Evolutionary conservation across 23 tunicate species (phyloP).

Genomic region (Diplosoma virens): DNA sequence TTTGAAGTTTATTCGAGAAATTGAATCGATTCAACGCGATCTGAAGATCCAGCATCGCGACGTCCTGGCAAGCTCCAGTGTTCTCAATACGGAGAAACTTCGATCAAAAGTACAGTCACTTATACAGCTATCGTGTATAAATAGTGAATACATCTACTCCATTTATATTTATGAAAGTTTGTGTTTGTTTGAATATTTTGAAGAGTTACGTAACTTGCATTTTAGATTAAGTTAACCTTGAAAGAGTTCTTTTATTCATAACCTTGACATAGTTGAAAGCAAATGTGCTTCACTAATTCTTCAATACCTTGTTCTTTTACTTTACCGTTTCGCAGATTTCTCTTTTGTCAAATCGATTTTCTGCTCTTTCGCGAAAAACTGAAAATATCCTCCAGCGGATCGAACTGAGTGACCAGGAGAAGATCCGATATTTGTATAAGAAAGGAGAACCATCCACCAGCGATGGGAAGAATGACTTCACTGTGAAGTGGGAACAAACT

Average conservation of each 20-base stretch:
- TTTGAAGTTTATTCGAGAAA: conserved; percentile 46
- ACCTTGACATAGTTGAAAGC: no score
- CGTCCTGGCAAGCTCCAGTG: conserved; percentile 35
- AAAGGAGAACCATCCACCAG: background rate
- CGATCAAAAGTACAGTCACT: conserved; percentile 30
- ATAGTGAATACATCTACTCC: no score
- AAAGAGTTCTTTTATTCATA: no score
- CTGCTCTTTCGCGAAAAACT: conserved; percentile 65
- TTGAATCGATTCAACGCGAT: conserved; percentile 45
- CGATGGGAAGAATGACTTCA: conserved; percentile 1
- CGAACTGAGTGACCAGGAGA: conserved; percentile 51
- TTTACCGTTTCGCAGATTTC: background rate
- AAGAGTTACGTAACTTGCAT: no score
- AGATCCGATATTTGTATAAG: conserved; percentile 17
- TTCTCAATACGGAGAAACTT: conserved; percentile 17
- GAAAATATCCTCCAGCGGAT: conserved; percentile 56
- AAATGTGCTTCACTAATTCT: no score
- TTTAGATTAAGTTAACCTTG: no score
- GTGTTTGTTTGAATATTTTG: no score
- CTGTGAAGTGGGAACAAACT: conserved; percentile 31
- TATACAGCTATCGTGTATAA: no score
- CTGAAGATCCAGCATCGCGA: conserved; percentile 36
- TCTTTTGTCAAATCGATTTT: conserved; percentile 42
- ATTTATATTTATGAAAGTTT: no score
- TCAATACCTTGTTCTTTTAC: no score